Evolutionary conservation across 2,888 invertebrate species (phyloP).

Genomic region (Heteropelma amictum): DNA sequence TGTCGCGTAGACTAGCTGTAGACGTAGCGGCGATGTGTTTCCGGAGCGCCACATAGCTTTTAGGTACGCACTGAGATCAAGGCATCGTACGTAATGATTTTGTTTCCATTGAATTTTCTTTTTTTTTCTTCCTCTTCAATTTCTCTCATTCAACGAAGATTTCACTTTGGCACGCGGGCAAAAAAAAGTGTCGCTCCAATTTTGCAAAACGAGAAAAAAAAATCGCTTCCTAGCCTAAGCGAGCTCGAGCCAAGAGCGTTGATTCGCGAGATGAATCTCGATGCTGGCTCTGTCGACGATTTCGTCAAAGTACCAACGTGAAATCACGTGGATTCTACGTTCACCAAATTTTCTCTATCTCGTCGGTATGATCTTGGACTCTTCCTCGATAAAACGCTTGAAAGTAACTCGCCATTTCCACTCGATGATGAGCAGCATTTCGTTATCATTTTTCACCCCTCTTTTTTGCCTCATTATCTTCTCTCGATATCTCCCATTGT

Average conservation of each 20-base stretch:
- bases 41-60: conserved; percentile 76
- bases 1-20: conserved; percentile 76
- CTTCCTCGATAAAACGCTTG: conserved; percentile 37
- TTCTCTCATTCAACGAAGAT: conserved; percentile 21
- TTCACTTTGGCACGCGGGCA: conserved; percentile 32
- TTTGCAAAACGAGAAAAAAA: background rate
- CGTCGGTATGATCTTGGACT: conserved; percentile 1
- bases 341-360: conserved; percentile 29
- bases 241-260: background rate
- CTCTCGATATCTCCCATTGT: background rate
- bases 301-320: conserved; percentile 15
- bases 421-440: background rate
- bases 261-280: background rate
- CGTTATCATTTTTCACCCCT: background rate
- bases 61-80: conserved; percentile 77
- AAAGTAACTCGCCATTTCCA: conserved; percentile 10
- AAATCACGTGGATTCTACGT: conserved; percentile 41
- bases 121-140: conserved; percentile 52
- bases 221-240: background rate
- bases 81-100: conserved; percentile 74
- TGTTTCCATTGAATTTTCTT: conserved; percentile 55
- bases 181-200: no score
- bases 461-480: background rate
- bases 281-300: background rate
- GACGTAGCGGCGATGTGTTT: conserved; percentile 76